Evolutionary conservation across 2,113 vertebrate species (phyloP), one percentile per base, ranked within the genome.

Genomic region (Ancistrus triradiatus): DNA sequence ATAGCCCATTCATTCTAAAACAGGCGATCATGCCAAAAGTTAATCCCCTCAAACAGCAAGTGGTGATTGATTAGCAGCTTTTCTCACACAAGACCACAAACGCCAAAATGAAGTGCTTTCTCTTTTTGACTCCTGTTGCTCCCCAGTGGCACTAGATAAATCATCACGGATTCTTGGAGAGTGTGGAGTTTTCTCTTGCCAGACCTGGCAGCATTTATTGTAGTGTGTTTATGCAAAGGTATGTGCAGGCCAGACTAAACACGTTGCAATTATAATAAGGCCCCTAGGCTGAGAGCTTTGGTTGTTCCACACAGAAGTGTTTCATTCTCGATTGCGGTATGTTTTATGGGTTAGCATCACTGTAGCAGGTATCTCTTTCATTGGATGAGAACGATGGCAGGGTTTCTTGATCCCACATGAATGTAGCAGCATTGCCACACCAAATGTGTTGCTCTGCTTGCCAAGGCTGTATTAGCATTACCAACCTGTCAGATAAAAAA

Each of bases 401-500:
- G 15, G 19, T 35, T 37, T 11, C 15, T 31, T 53, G 11, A 11
- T 31, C 37, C 38, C 21, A 8, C 2, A 10, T 53, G 18, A 42
- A 22, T 9, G 8, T 7, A 33, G 14, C 17, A 25, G 18, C 7
- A 11, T 44, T 9, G 7, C 1, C 24, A 53, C 42, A 33, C n/a
- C n/a, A n/a, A n/a, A n/a, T 53, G 18, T 44, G 14, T 27, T 31
- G 19, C 8, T 5, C 59, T 37, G 18, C 6, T 33, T 33, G 42
- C 33, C 49, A 55, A 18, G 35, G 70, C 72, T 74, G 51, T 13
- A 68, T 84, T 78, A 76, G 67, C 74, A 77, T 80, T 83, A 73
- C 75, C 81, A 85, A 86, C 84, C 86, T 86, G 84, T 86, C 85
- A 82, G 63, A 83, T 83, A 83, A 88, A 87, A 82, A 80, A 90